A percentile compares a stretch with the other conserved stretches of the same genome.
These are phyloP conservation scores for Amblyteles armatorius DNA, from an alignment of 2,888 invertebrate species.

Conservation along the genomic window DNA sequence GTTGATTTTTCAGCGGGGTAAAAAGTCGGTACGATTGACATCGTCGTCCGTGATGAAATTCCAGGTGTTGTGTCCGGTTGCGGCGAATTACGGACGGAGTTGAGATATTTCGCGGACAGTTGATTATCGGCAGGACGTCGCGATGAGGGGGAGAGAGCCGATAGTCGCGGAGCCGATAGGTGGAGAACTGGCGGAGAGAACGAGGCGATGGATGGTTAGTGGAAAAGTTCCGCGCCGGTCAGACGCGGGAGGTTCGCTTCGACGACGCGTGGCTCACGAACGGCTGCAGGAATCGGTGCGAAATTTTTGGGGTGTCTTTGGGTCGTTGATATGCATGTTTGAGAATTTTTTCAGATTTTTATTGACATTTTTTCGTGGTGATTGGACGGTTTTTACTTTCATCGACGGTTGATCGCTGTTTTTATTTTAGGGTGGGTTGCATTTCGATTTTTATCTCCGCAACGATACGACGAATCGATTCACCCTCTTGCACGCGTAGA, in stretches of 20 bases:
- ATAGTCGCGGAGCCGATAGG: not conserved
- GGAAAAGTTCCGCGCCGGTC: conserved; percentile 54
- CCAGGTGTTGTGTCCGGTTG: not conserved
- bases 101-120: conserved; percentile 18
- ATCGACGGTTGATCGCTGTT: too few relatives aligned
- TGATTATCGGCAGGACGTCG: not conserved
- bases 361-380: too few relatives aligned
- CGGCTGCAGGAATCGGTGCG: too few relatives aligned
- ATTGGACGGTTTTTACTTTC: too few relatives aligned
- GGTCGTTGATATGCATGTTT: too few relatives aligned
- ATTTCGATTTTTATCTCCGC: too few relatives aligned
- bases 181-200: not conserved
- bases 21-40: conserved; percentile 3
- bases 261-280: not conserved
- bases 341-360: too few relatives aligned
- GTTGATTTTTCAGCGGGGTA: not conserved
- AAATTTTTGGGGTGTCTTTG: too few relatives aligned
- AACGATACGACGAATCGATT: too few relatives aligned
- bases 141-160: not conserved
- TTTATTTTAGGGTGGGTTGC: too few relatives aligned
- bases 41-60: conserved; percentile 36
- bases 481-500: too few relatives aligned
- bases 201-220: conserved; percentile 7
- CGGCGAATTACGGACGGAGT: not conserved
- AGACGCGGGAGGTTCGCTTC: not conserved